Base-by-base conservation (phyloP, 2,888 invertebrate species). In the Trichogramma evanescens region DNA sequence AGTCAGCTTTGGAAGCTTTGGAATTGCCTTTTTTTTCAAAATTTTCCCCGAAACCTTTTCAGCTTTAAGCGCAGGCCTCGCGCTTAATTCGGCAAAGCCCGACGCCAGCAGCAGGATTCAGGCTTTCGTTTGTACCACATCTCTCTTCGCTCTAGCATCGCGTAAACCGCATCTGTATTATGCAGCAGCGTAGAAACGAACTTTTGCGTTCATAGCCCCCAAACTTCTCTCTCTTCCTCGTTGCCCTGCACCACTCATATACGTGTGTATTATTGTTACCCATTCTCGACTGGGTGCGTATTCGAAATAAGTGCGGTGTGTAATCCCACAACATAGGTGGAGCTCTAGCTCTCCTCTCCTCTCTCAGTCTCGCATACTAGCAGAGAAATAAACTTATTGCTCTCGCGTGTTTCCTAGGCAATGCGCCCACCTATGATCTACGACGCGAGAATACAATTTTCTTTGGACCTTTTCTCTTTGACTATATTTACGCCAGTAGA, bases 131-230 rank as follows among this genome's bases (percentile, higher is more conserved):
- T 26, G 74, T 75, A 76, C 74, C 76, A 75, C 76, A 74, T 77
- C 74, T 73, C 72, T 77, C 76, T 76, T 76, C 74, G 72, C 71
- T 70, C 72, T 73, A 74, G 70, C 74, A 73, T 26, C 26, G 26
- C 26, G 26, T 26, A 26, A 26, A 26, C 73, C 70, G 73, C 75
- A 74, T 71, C 74, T 77, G 75, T 76, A 77, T 77, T 77, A 77
- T 77, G 76, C 76, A 77, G 76, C 76, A 74, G 74, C 76, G 74
- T 72, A 73, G 74, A 75, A 77, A 76, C 75, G 75, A 75, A 75
- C 71, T 72, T 26, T 69, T 67, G 70, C 69, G 68, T 66, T 68
- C 69, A 69, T 59, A 26, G 26, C 26, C 26, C 3, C 26, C 26
- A 26, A 26, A 26, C 26, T 26, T 26, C 26, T 26, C 26, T n/a